phyloP scores from a whole-genome alignment of 1,140 invertebrate genomes.

The Tribolium castaneum region DNA sequence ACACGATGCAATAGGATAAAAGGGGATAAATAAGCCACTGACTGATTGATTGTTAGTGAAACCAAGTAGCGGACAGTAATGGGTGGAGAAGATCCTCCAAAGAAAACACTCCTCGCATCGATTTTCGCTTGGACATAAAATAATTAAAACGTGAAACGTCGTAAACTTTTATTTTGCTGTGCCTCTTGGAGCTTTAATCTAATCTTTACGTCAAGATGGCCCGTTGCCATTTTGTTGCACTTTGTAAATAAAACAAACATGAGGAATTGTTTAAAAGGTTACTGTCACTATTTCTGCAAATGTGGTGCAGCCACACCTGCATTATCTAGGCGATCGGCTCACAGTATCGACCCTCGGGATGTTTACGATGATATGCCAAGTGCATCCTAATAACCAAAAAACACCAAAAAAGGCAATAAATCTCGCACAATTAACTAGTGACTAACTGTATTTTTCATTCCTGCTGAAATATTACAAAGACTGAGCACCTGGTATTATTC shows the following conservation, averaged over 20 bases:
- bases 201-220: conserved; percentile 25
- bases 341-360: conserved; percentile 13
- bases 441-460: not conserved
- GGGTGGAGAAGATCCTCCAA: not conserved
- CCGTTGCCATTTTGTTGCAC: not conserved
- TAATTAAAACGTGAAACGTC: conserved; percentile 9
- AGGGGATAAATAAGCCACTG: conserved; percentile 18
- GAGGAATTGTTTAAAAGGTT: not conserved
- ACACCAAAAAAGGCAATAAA: not conserved
- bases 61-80: not conserved
- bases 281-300: not conserved
- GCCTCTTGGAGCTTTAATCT: not conserved
- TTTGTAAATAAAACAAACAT: not conserved
- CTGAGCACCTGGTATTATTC: not conserved
- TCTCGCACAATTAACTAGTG: too few species aligned
- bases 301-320: conserved; percentile 13
- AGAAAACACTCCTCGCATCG: not conserved
- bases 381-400: not conserved
- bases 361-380: not conserved
- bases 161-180: conserved; percentile 18
- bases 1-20: conserved; percentile 1
- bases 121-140: conserved; percentile 11
- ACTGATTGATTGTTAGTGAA: conserved; percentile 23
- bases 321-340: not conserved
- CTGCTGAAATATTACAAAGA: not conserved